phyloP scores from a whole-genome alignment of 1,140 invertebrate genomes.

The Tetramorium parvispinum region DNA sequence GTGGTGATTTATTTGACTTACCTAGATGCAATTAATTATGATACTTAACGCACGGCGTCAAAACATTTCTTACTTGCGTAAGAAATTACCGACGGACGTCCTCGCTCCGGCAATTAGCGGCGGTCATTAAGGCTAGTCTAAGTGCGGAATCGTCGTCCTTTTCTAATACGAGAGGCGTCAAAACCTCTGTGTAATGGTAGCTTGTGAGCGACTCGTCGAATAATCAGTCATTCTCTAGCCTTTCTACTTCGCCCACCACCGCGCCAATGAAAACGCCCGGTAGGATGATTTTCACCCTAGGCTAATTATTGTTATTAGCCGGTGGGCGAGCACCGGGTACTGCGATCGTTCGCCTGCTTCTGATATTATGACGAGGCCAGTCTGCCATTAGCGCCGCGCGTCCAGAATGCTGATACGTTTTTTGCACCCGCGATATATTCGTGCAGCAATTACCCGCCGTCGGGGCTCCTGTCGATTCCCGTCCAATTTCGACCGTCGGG shows the following conservation, averaged over 20 bases:
- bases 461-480: slow-evolving; percentile 55
- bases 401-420: slow-evolving; percentile 75
- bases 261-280: slow-evolving; percentile 44
- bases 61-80: slow-evolving; percentile 32
- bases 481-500: slow-evolving; percentile 74
- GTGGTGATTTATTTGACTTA: slow-evolving; percentile 42
- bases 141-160: slow-evolving; percentile 32
- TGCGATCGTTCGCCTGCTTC: slow-evolving; percentile 55
- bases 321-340: slow-evolving; percentile 38
- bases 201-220: slow-evolving; percentile 40
- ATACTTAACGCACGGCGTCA: slow-evolving; percentile 25
- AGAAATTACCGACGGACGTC: slow-evolving; percentile 59
- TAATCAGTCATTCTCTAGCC: slow-evolving; percentile 68
- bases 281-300: slow-evolving; percentile 61
- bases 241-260: not conserved
- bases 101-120: slow-evolving; percentile 67
- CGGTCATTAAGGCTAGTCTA: slow-evolving; percentile 61
- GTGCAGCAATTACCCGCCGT: slow-evolving; percentile 74
- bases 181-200: slow-evolving; percentile 57
- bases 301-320: slow-evolving; percentile 74
- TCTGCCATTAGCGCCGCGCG: slow-evolving; percentile 68
- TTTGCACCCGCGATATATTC: slow-evolving; percentile 71
- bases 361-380: slow-evolving; percentile 65
- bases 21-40: slow-evolving; percentile 31
- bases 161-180: slow-evolving; percentile 62